Evolutionary conservation across 30 jellyfish, hydroid and myxozoan genomes (phyloP), one percentile per base, ranked within the genome.

Genomic region (Hydractinia echinata): DNA sequence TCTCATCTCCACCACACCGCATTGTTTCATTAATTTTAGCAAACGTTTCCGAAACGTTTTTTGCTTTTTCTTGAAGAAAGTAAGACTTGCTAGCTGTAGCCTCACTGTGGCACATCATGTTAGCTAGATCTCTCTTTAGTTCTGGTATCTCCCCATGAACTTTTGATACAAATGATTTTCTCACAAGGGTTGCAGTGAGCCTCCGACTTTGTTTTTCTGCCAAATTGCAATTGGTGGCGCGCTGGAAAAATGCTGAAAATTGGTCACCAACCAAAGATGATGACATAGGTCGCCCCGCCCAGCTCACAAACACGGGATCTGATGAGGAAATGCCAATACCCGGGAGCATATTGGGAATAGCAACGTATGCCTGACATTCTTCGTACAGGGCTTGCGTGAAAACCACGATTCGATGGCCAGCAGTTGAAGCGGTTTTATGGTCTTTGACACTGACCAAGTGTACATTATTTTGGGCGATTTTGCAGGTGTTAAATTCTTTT

Each of bases 71-170:
- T 64, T 64, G 74, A 13, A 64, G 74, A 51, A 64, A 64, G 16
- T 64, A 64, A 7, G 74, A 64, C 16, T 64, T 64, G 10, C 18
- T 64, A n/a, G 74, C 74, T 6, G 74, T 64, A n/a, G 19, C 74
- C 18, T 64, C 74, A 13, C 74, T 64, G 39, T 64, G 74, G 16
- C 74, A 64, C 74, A 64, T 64, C 74, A 64, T 64, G 6, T 64
- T 64, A 3, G 51, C 39, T n/a, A 64, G 74, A 0, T 13, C 74
- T 9, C 74, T 0, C 39, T 64, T 64, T 7, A 64, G 74, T 64
- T 64, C 74, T n/a, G 74, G 74, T 64, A n/a, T 64, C 7, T 44
- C 39, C 19, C 74, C 74, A 64, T 64, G 18, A 64, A 44, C 19
- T 13, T 64, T 64, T 9, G 74, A 64, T 51, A 64, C 6, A 13